These are phyloP conservation scores for Lasioglossum oenotherae DNA, from an alignment of 2,888 invertebrate species.

Conservation along the genomic window DNA sequence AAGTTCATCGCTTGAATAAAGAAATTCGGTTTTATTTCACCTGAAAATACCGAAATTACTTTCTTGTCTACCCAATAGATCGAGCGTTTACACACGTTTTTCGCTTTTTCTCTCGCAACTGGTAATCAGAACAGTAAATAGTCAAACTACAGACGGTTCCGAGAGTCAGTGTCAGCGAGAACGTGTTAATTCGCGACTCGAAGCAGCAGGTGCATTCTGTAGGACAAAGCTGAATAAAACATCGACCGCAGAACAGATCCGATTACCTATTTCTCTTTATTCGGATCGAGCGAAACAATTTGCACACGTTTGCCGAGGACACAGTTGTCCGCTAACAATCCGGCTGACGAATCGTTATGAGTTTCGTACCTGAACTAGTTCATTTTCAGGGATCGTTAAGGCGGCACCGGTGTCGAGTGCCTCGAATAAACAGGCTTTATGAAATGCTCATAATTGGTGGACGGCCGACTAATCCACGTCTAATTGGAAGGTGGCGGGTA, in stretches of 20 bases:
- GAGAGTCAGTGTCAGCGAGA: neutral
- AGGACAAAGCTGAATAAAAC: constrained; percentile 4
- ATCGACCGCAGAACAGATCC: neutral
- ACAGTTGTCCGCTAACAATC: constrained; percentile 10
- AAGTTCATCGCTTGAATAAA: no score
- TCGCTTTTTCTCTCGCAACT: no score
- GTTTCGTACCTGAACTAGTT: neutral
- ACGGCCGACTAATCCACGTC: constrained; percentile 30
- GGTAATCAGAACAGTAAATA: neutral
- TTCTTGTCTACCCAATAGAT: no score
- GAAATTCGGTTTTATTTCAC: no score
- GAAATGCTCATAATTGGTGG: constrained; percentile 36
- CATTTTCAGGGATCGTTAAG: constrained; percentile 24
- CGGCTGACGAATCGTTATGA: constrained; percentile 28
- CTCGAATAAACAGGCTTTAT: constrained; percentile 38
- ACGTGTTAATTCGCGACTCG: neutral
- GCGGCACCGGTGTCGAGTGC: constrained; percentile 6
- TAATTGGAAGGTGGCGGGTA: constrained; percentile 44
- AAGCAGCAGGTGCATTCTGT: neutral
- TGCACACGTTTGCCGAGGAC: neutral
- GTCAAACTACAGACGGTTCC: neutral
- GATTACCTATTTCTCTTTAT: neutral
- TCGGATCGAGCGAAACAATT: neutral
- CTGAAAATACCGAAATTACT: no score
- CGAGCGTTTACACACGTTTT: no score